Evolutionary conservation across 2,888 invertebrate genomes (phyloP).

Genomic region (Papilio demoleus): DNA sequence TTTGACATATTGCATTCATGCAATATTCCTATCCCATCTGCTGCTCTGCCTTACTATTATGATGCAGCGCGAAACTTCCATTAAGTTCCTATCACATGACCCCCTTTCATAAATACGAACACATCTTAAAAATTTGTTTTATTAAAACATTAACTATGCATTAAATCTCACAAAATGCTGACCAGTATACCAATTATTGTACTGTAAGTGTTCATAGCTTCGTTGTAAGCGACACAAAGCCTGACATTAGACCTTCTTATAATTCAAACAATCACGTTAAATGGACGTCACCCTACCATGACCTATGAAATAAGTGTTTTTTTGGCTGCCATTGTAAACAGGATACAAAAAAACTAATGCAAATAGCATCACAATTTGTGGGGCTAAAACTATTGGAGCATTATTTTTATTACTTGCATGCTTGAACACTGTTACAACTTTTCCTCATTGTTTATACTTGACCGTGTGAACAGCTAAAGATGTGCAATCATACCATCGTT

Average conservation of each 20-base stretch:
- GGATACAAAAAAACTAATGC: too few relatives aligned
- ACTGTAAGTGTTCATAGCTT: conserved; percentile 15
- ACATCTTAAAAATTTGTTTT: too few relatives aligned
- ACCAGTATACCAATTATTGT: too few relatives aligned
- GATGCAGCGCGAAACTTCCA: too few relatives aligned
- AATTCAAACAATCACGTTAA: not conserved
- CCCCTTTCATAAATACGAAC: conserved; percentile 5
- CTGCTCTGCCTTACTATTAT: not conserved
- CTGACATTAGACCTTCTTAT: conserved; percentile 22
- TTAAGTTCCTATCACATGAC: conserved; percentile 40
- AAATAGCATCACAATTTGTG: too few relatives aligned
- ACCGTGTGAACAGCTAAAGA: conserved; percentile 36
- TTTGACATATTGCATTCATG: not conserved
- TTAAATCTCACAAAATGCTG: too few relatives aligned
- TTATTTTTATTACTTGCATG: not conserved
- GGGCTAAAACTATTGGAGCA: too few relatives aligned
- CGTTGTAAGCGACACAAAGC: not conserved
- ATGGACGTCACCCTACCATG: not conserved
- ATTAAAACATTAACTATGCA: too few relatives aligned
- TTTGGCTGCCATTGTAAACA: not conserved
- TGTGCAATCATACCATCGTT: conserved; percentile 43
- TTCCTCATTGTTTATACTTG: not conserved
- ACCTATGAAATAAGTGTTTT: not conserved
- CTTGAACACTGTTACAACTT: conserved; percentile 12
- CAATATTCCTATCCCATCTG: not conserved